These are phyloP conservation scores for Podarcis muralis DNA, from an alignment of 2,113 vertebrate genomes.

Conservation along the genomic window DNA sequence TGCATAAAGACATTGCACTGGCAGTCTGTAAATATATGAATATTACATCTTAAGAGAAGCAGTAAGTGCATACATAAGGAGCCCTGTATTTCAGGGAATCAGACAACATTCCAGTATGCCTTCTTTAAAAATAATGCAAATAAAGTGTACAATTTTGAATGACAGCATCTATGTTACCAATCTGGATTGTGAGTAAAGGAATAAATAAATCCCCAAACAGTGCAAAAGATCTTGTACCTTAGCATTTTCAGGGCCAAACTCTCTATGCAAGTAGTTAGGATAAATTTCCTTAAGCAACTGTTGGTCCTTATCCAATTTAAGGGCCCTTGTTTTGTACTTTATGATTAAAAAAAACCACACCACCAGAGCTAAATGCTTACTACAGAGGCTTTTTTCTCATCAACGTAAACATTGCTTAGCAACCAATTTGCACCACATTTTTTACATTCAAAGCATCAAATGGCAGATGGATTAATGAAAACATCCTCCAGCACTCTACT, in stretches of 20 bases:
- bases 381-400: constrained; percentile 31
- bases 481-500: constrained; percentile 45
- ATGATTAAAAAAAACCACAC: constrained; percentile 5
- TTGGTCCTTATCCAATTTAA: background rate
- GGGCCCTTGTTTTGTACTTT: constrained; percentile 1
- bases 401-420: constrained; percentile 59
- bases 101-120: background rate
- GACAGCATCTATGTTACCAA: background rate
- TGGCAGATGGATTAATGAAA: constrained; percentile 67
- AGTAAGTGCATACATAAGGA: background rate
- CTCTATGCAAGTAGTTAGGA: fast-evolving
- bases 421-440: constrained; percentile 52
- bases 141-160: background rate
- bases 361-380: constrained; percentile 30
- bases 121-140: background rate
- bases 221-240: background rate
- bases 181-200: background rate
- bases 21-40: background rate
- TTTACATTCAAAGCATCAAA: constrained; percentile 49
- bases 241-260: fast-evolving
- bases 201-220: background rate
- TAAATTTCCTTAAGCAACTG: background rate
- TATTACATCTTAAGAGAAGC: background rate
- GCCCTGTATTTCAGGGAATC: background rate
- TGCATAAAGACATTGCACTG: background rate